Evolutionary conservation across 1,140 invertebrate genomes (phyloP), one percentile per base, ranked within the genome.

Genomic region (Sycophila sp.): DNA sequence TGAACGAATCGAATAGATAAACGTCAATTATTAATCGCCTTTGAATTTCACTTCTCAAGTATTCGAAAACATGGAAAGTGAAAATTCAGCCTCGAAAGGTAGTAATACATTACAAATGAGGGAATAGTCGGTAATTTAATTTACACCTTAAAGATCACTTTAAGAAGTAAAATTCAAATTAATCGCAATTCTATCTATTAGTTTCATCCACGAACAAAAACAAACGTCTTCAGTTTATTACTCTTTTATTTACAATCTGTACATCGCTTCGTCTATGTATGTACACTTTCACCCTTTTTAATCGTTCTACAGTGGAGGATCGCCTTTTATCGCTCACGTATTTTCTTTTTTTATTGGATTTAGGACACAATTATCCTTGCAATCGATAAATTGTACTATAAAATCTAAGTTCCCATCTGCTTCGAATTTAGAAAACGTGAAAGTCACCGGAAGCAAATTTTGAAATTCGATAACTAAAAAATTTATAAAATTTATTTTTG

Each of bases 1-100:
- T 30, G 38, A 55, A 69, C 36, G 28, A 62, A 60, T 69, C 59
- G 28, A 69, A 69, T 45, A 69, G 59, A 55, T 63, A 53, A 49
- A 59, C 1, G 56, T 19, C 19, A 15, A 19, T 19, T 47, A 13
- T 24, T 11, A n/a, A n/a, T n/a, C n/a, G 28, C 7, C 42, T 24
- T 42, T 28, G 38, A 55, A 65, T 40, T 55, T 15, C 47, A 53
- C 62, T 55, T 38, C 24, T 40, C 17, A 53, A 65, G 55, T 40
- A 19, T 30, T 8, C 26, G 4, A 53, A 36, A 58, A 40, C 28
- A 40, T 58, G 24, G 6, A 49, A 24, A 5, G n/a, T 22, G 4
- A n/a, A n/a, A n/a, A n/a, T 22, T 49, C 24, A n/a, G 17, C 17
- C 17, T 42, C 11, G 10, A 42, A 42, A 42, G 4, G 17, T 3